These are phyloP conservation scores for Acanthaster planci DNA, from an alignment of 35 echinoderm and acorn worm genomes.

Conservation along the genomic window DNA sequence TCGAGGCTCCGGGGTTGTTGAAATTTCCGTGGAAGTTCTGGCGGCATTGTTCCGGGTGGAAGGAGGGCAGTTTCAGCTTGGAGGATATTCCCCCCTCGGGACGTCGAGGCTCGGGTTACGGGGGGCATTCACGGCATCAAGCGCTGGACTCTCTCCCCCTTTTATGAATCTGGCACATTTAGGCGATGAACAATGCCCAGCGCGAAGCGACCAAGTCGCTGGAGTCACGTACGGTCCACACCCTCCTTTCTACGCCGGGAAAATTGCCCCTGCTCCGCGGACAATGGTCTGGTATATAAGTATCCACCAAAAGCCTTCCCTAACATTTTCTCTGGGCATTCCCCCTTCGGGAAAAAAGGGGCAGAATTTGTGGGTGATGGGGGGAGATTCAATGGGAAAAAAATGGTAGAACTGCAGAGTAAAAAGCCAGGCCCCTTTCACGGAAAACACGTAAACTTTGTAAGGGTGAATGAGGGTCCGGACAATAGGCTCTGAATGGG, in stretches of 20 bases:
- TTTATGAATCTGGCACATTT: constrained; percentile 8
- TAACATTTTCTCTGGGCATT: constrained; percentile 3
- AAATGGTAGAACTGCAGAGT: no score
- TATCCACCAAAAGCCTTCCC: constrained; percentile 9
- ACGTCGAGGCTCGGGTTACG: not conserved
- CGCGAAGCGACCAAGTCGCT: not conserved
- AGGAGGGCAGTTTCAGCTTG: not conserved
- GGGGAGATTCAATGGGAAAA: no score
- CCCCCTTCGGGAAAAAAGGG: no score
- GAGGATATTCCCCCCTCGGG: constrained; percentile 4
- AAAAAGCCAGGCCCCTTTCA: no score
- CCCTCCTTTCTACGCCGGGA: constrained; percentile 7
- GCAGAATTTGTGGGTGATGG: no score
- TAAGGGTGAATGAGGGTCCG: no score
- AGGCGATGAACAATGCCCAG: constrained; percentile 15
- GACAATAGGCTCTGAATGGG: no score
- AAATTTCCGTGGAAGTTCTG: not conserved
- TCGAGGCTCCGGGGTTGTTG: not conserved
- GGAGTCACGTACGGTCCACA: constrained; percentile 16
- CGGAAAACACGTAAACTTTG: no score
- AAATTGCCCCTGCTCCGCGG: not conserved
- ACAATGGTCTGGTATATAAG: constrained; percentile 16
- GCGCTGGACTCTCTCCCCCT: not conserved
- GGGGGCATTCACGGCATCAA: not conserved
- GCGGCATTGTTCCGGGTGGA: constrained; percentile 2